phyloP scores from a whole-genome alignment of 2,888 invertebrate genomes.

The Erpobdella octoculata region DNA sequence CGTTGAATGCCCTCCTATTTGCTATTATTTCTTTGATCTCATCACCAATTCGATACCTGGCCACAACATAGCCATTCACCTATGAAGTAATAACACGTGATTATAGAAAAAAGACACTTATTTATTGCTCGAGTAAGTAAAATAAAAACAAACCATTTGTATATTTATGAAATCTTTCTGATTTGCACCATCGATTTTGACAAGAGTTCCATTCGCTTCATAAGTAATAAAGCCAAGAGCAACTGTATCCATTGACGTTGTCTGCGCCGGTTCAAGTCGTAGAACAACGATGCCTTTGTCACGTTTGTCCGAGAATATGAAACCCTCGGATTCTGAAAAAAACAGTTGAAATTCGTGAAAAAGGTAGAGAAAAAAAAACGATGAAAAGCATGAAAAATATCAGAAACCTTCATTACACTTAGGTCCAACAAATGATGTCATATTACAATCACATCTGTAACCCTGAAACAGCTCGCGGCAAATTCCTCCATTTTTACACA shows the following conservation, averaged over 20 bases:
- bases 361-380: too few species aligned
- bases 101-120: too few species aligned
- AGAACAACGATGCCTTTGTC: slow-evolving; percentile 43
- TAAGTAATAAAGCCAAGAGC: slow-evolving; percentile 50
- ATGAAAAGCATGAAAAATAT: not conserved
- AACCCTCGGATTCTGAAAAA: slow-evolving; percentile 45
- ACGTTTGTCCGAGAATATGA: slow-evolving; percentile 40
- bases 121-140: too few species aligned
- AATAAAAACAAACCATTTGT: slow-evolving; percentile 41
- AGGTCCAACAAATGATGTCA: slow-evolving; percentile 43
- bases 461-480: slow-evolving; percentile 38
- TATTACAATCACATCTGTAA: slow-evolving; percentile 45
- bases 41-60: slow-evolving; percentile 44
- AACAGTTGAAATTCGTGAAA: too few species aligned
- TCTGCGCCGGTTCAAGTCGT: slow-evolving; percentile 34
- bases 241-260: slow-evolving; percentile 42
- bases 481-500: slow-evolving; percentile 41
- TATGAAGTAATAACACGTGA: too few species aligned
- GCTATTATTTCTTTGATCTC: slow-evolving; percentile 37
- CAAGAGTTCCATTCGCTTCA: slow-evolving; percentile 43
- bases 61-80: slow-evolving; percentile 46
- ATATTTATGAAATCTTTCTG: slow-evolving; percentile 46
- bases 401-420: slow-evolving; percentile 42
- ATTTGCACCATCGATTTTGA: slow-evolving; percentile 42
- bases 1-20: slow-evolving; percentile 40